Evolutionary conservation across 2,113 vertebrate genomes (phyloP).

Genomic region (rabbit (Oryctolagus cuniculus)): DNA sequence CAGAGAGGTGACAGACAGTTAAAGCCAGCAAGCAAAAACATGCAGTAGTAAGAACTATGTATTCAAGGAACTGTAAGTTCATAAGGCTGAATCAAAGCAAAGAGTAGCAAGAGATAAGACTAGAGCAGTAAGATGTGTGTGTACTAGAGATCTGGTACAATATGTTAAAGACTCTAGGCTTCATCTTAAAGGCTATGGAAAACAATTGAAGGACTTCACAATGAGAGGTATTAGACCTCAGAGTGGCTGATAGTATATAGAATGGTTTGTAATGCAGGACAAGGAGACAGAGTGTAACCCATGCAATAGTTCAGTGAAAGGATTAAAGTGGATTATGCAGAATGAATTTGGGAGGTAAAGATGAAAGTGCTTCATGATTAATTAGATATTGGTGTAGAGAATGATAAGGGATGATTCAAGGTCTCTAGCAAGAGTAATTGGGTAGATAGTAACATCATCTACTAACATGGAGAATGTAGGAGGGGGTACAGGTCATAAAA

Average conservation of each 20-base stretch:
- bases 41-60: neutral
- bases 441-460: neutral
- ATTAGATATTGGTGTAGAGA: constrained; percentile 14
- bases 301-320: neutral
- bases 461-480: neutral
- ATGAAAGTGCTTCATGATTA: neutral
- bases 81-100: neutral
- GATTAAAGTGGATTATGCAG: neutral
- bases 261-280: neutral
- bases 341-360: neutral
- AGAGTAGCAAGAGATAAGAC: neutral
- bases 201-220: constrained; percentile 6
- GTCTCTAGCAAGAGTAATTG: neutral
- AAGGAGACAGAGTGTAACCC: neutral
- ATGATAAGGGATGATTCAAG: neutral
- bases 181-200: neutral
- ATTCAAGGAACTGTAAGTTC: neutral
- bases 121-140: neutral
- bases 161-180: constrained; percentile 21
- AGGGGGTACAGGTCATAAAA: neutral
- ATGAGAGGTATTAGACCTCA: neutral
- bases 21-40: neutral
- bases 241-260: neutral
- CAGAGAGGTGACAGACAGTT: neutral
- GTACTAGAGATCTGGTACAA: neutral